Conservation (phyloP, 2,888 invertebrate genomes). For the Drosophila setosimentum region DNA sequence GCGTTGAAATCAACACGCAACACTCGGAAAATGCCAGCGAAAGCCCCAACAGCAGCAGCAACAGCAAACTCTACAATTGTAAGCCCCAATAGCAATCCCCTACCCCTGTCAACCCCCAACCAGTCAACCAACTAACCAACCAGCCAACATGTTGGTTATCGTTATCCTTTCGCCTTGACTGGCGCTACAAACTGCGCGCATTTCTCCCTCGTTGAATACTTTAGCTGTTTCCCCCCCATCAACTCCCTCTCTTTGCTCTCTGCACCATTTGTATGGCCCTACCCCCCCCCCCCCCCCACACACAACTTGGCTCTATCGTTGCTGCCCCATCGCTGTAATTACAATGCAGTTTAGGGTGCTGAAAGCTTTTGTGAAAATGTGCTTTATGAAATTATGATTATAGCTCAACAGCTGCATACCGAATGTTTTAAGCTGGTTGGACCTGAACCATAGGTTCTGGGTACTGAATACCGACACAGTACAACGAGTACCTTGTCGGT, state of each 20-base stretch:
- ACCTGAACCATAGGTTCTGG: slow-evolving; percentile 1
- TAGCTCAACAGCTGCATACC: slow-evolving; percentile 78
- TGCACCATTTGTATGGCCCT: neutral
- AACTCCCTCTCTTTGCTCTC: neutral
- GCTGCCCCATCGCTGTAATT: slow-evolving; percentile 63
- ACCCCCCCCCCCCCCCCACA: neutral
- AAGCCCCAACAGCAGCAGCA: slow-evolving; percentile 35
- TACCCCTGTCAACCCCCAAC: neutral
- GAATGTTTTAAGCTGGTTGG: slow-evolving; percentile 34
- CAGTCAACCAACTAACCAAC: slow-evolving; percentile 41
- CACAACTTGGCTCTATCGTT: neutral
- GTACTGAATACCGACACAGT: slow-evolving; percentile 3
- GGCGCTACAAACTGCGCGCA: slow-evolving; percentile 63
- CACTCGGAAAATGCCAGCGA: slow-evolving; percentile 58
- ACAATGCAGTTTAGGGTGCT: slow-evolving; percentile 82
- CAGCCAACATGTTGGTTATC: slow-evolving; percentile 71
- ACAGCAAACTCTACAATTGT: slow-evolving; percentile 41
- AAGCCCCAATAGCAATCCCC: slow-evolving; percentile 16
- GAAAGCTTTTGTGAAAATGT: slow-evolving; percentile 83
- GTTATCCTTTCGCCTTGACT: slow-evolving; percentile 77
- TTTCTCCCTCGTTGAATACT: slow-evolving; percentile 58
- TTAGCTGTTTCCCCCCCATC: slow-evolving; percentile 9
- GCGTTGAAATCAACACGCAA: slow-evolving; percentile 80
- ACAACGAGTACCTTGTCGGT: neutral
- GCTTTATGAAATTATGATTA: slow-evolving; percentile 83